Base-by-base conservation (phyloP, 2,888 invertebrate genomes). In the Oligia latruncula region DNA sequence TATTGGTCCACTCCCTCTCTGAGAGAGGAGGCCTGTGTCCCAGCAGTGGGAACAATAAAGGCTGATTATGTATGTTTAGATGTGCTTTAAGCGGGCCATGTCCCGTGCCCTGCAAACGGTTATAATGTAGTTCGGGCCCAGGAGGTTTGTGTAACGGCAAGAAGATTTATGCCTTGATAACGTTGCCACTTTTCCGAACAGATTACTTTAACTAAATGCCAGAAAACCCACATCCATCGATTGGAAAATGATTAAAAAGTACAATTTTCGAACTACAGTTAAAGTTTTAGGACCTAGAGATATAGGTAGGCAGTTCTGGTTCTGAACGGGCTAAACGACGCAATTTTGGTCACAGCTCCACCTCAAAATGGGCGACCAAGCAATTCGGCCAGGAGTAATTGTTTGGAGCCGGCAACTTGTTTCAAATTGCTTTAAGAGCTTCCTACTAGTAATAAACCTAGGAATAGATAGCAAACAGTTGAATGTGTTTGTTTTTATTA, bases 321-420 rank as follows among this genome's bases (percentile, higher is more conserved):
- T 70, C 60, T 76, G 89, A 89, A 87, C 85, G 90, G 80, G 78
- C 87, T 90, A 88, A 91, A 88, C 90, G 90, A 88, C 91, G 93
- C 95, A 93, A 94, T 95, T 93, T 93, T 90, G 93, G 91, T 90
- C 88, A 80, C 88, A 81, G 81, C 80, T 74, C 75, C 87, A 87
- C 94, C 94, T 88, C 95, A 93, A 93, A 95, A 95, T 95, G 94
- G 94, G 90, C 90, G 91, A 85, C 86, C 74, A 75, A 76, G 87
- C 85, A 78, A 89, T 90, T 91, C 87, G 82, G 78, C 74, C 80
- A 77, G 78, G 83, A 90, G 87, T 90, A 89, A 88, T 89, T 85
- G 83, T 83, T 84, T 83, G 46, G 67, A 74, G 29, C 75, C 71
- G 58, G 77, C 67, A 80, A 84, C 74, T 87, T 76, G 83, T 77